Conservation (phyloP, 1,140 invertebrate species). For the Melipona quadrifasciata region DNA sequence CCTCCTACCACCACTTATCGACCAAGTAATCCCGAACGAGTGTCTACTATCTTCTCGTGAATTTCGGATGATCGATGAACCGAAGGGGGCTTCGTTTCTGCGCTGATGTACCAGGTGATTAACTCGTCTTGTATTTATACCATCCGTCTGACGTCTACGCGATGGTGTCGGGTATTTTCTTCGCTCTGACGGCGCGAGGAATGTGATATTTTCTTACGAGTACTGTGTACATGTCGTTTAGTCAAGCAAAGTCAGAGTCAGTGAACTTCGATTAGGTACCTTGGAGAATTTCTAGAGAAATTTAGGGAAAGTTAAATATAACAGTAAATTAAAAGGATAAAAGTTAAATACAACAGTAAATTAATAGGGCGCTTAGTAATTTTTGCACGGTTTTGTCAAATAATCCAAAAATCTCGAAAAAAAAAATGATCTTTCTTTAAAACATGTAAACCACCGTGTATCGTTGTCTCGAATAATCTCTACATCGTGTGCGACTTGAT, state of each 20-base stretch:
- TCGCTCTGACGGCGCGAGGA: no score
- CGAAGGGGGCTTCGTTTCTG: neutral
- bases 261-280: no score
- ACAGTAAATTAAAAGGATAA: no score
- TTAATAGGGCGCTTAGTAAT: no score
- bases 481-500: neutral
- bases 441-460: no score
- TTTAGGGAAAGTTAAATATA: no score
- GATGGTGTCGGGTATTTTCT: neutral
- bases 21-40: conserved; percentile 23
- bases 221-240: no score
- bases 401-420: neutral
- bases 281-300: no score
- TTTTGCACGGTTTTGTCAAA: neutral
- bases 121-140: neutral
- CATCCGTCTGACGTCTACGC: neutral
- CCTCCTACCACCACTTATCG: neutral
- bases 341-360: no score
- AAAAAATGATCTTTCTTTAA: no score
- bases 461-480: neutral
- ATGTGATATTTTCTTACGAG: no score
- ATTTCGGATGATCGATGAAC: neutral
- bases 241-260: no score
- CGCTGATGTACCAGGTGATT: neutral
- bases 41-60: neutral